Conservation (phyloP, 2,888 invertebrate genomes). For the Alentia gelatinosa region DNA sequence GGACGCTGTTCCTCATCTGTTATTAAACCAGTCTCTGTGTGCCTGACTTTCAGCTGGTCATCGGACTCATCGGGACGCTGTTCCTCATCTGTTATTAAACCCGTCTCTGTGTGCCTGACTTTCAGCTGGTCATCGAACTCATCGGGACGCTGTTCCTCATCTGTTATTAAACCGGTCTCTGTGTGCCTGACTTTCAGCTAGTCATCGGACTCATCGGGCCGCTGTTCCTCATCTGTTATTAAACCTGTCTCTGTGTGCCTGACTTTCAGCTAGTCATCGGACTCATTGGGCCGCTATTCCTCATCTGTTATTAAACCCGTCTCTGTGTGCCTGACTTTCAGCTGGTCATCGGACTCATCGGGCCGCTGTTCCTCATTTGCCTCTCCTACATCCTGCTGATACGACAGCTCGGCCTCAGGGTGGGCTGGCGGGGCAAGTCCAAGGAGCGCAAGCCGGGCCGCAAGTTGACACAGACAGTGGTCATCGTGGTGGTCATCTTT, state of each 20-base stretch:
- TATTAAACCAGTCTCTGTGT: background rate
- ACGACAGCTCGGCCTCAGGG: background rate
- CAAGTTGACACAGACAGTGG: conserved; percentile 60
- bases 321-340: background rate
- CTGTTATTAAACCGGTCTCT: too few species aligned
- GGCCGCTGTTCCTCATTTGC: conserved; percentile 51
- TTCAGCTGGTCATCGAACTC: background rate
- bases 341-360: conserved; percentile 52
- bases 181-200: conserved; percentile 25
- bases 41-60: background rate
- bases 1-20: background rate
- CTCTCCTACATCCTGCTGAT: conserved; percentile 54
- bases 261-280: conserved; percentile 44
- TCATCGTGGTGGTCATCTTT: conserved; percentile 61
- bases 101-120: background rate
- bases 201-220: conserved; percentile 53
- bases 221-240: conserved; percentile 16
- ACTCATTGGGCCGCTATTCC: conserved; percentile 44
- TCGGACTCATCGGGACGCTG: background rate
- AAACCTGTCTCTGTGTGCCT: background rate
- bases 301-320: conserved; percentile 11
- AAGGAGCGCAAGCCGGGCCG: conserved; percentile 16
- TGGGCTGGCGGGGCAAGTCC: conserved; percentile 6
- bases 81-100: background rate
- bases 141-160: background rate